Base-by-base conservation (phyloP, 2,113 vertebrate species). In the Rhombomys opimus region DNA sequence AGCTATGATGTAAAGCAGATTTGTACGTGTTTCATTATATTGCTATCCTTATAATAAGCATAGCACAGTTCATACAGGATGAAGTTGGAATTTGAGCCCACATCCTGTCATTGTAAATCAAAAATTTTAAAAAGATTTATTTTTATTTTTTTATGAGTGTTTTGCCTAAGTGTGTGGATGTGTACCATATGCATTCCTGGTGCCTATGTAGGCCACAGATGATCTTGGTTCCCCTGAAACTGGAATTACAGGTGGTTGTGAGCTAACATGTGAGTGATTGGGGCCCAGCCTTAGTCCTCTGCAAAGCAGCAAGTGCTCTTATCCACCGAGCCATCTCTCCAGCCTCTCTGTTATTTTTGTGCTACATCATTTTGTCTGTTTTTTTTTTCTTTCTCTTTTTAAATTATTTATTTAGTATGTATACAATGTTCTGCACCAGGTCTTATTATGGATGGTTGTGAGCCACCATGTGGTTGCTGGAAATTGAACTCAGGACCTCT, bases 41-140 rank as follows among this genome's bases (percentile, higher is more conserved):
- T 94, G 68, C 52, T 68, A 25, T 96, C 52, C 41, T 93, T 15
- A 10, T 22, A 78, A 0, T 85, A 80, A 92, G 61, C 38, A 72
- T 84, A 5, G 7, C 50, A 68, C 25, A 90, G 50, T 72, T 54
- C 54, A 50, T 89, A 61, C 82, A 96, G n/a, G 81, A 84, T 73
- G n/a, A 92, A 96, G 30, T 59, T 93, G 30, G 23, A n/a, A 88
- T 92, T 76, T 41, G 68, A 94, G 90, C 41, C 50, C 15, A 87
- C 4, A 46, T 95, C 65, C 54, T 91, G 50, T 57, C 27, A 30
- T 63, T 95, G 68, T 54, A 96, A 84, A 93, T 89, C 54, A 35
- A 82, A 82, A 81, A 32, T 63, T 80, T 72, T 3, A 54, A 57
- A 57, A 81, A 57, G 18, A 41, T 46, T 78, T 35, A 23, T 82